Percentiles rank a stretch among this genome's conserved stretches.
These are phyloP conservation scores for Andrena hattorfiana DNA, from an alignment of 2,888 invertebrate genomes.

Conservation along the genomic window DNA sequence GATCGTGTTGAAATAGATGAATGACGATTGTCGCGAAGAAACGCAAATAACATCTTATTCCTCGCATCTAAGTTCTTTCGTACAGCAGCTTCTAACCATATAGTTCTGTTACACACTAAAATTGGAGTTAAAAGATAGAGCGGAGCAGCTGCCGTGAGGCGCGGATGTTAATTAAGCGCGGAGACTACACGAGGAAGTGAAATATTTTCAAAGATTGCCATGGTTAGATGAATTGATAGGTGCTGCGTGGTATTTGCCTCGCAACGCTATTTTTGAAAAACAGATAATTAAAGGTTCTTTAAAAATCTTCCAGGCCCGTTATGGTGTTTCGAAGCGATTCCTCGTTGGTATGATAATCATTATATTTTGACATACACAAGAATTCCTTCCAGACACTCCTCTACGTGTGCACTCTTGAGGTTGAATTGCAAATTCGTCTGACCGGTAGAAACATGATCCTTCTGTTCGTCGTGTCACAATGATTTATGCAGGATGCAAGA, in stretches of 20 bases:
- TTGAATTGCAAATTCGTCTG: slow-evolving; percentile 8
- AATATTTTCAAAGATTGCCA: slow-evolving; percentile 38
- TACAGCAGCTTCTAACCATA: slow-evolving; percentile 17
- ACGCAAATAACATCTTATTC: too few relatives aligned
- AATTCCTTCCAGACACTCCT: slow-evolving; percentile 5
- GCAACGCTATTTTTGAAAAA: slow-evolving; percentile 19
- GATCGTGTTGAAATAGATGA: too few relatives aligned
- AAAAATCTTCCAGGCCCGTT: not conserved
- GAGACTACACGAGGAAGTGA: slow-evolving; percentile 7
- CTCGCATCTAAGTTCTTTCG: not conserved
- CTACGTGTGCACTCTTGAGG: not conserved
- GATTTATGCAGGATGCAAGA: not conserved
- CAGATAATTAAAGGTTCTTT: slow-evolving; percentile 44
- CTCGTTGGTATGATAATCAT: slow-evolving; percentile 3
- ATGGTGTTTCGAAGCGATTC: slow-evolving; percentile 6
- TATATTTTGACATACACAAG: slow-evolving; percentile 27
- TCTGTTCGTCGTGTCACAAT: slow-evolving; percentile 14
- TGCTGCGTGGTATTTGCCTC: slow-evolving; percentile 23
- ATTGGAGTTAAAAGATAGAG: not conserved
- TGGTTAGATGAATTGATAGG: slow-evolving; percentile 36
- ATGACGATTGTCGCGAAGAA: too few relatives aligned
- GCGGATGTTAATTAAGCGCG: slow-evolving; percentile 15
- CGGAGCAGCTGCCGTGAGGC: slow-evolving; percentile 10
- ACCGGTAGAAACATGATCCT: slow-evolving; percentile 4
- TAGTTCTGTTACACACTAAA: slow-evolving; percentile 6